Percentiles rank a stretch among this genome's conserved stretches.
Conservation (phyloP, 2,113 vertebrate species). For the Catharus fuscescens region DNA sequence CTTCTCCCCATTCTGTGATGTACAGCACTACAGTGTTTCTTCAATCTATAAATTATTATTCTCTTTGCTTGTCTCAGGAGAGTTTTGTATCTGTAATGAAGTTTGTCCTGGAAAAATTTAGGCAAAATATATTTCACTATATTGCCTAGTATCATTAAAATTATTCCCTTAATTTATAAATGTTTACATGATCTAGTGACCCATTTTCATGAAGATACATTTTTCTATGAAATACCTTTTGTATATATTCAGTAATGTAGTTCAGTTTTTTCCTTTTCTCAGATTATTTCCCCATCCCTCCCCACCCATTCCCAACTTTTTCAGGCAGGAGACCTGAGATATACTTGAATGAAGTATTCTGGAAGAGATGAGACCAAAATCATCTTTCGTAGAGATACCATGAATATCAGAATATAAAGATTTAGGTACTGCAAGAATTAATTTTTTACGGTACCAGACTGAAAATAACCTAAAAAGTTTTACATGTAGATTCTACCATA, state of each 20-base stretch:
- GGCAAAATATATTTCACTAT: not conserved
- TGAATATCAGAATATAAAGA: not conserved
- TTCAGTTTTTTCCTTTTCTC: not conserved
- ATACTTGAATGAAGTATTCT: not conserved
- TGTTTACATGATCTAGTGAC: not conserved
- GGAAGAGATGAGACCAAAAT: not conserved
- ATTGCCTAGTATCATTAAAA: not conserved
- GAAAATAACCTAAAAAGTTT: not conserved
- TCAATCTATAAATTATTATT: not conserved
- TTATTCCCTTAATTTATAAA: not conserved
- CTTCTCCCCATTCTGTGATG: not conserved
- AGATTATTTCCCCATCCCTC: not conserved
- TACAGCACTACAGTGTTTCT: not conserved
- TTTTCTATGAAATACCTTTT: not conserved
- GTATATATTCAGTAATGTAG: not conserved
- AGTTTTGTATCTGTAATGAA: not conserved
- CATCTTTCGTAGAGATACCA: not conserved
- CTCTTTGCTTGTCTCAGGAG: not conserved
- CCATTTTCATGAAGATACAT: not conserved
- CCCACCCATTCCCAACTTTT: not conserved
- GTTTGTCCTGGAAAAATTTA: not conserved
- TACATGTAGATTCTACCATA: not conserved
- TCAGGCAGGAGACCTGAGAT: not conserved
- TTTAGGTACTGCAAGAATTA: not conserved
- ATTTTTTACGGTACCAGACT: not conserved